phyloP scores from a whole-genome alignment of 2,888 invertebrate species.

The Coelopa pilipes region DNA sequence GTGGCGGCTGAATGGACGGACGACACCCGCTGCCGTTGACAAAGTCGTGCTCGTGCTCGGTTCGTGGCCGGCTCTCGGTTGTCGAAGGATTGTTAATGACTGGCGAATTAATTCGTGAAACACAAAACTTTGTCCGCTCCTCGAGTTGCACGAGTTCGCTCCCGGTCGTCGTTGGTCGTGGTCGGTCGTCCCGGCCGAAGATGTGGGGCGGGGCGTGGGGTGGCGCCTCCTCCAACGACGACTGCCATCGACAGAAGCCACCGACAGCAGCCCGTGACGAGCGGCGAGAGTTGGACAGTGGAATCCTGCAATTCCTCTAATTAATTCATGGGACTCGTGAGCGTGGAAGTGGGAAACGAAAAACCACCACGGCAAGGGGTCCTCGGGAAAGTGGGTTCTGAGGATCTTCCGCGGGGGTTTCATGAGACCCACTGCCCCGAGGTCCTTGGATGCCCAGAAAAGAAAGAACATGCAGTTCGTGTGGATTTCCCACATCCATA shows the following conservation, averaged over 20 bases:
- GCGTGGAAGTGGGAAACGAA: too few species aligned
- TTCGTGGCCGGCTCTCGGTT: too few species aligned
- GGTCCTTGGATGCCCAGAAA: too few species aligned
- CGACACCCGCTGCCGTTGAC: background rate
- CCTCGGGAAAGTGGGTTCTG: too few species aligned
- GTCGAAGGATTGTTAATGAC: background rate
- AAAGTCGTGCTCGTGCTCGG: background rate
- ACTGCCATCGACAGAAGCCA: background rate
- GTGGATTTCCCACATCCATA: too few species aligned
- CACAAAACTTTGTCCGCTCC: background rate
- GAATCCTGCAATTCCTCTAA: background rate
- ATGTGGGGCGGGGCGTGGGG: background rate
- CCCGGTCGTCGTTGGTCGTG: background rate
- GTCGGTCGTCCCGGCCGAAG: too few species aligned
- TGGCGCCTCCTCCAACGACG: background rate
- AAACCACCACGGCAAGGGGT: too few species aligned
- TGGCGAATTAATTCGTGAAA: constrained; percentile 5
- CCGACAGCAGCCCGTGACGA: background rate
- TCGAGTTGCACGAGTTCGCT: background rate
- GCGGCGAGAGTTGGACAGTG: background rate
- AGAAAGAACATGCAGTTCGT: too few species aligned
- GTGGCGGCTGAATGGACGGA: too few species aligned
- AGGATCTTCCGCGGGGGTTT: too few species aligned
- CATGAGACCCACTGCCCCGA: too few species aligned
- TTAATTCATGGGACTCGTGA: too few species aligned